Evolutionary conservation across 2,113 vertebrate species (phyloP).

Genomic region (Nipponia nippon): DNA sequence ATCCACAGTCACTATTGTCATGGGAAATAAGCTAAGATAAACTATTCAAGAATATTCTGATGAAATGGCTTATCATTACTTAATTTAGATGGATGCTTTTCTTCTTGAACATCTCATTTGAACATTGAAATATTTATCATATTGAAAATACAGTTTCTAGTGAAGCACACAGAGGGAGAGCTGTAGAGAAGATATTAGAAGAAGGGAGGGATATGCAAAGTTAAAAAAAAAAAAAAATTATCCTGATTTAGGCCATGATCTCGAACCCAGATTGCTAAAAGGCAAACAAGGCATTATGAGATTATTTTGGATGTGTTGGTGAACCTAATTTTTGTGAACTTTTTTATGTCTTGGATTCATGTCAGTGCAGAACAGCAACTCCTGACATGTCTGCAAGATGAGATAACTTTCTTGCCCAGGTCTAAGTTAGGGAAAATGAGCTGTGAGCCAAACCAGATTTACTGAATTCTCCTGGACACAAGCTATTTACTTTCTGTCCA

Average conservation of each 20-base stretch:
- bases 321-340: not conserved
- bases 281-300: not conserved
- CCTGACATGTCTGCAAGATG: not conserved
- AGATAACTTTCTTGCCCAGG: not conserved
- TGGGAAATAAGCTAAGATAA: not conserved
- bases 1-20: not conserved
- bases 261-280: not conserved
- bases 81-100: not conserved
- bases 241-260: not conserved
- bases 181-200: not conserved
- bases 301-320: not conserved
- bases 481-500: not conserved
- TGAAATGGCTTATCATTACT: not conserved
- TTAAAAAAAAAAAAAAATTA: not conserved
- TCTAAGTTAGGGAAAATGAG: not conserved
- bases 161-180: not conserved
- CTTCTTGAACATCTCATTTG: not conserved
- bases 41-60: not conserved
- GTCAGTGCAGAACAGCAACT: not conserved
- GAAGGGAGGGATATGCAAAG: not conserved
- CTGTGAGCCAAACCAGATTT: not conserved
- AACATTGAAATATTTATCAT: not conserved
- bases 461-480: not conserved
- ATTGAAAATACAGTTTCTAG: not conserved
- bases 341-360: not conserved